Conservation (phyloP, 35 echinoderm and acorn worm genomes). For the Apostichopus japonicus region DNA sequence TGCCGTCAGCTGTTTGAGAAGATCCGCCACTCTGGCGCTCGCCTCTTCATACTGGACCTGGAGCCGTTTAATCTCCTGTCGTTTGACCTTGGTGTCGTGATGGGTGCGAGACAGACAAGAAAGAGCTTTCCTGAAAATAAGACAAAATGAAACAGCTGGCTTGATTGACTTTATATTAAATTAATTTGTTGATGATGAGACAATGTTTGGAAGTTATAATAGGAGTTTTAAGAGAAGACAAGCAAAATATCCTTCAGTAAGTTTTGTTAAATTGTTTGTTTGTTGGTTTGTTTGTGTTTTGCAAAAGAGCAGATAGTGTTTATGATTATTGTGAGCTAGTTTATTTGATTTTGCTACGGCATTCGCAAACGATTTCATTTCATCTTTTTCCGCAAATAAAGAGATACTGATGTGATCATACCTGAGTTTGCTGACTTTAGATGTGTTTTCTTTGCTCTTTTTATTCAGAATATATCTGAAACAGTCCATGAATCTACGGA, state of each 20-base stretch:
- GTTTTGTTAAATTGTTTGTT: too few species aligned
- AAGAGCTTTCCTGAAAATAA: conserved; percentile 76
- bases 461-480: conserved; percentile 88
- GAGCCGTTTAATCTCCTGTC: conserved; percentile 81
- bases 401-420: neutral
- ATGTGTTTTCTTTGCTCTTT: conserved; percentile 89
- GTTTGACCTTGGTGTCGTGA: conserved; percentile 83
- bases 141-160: neutral
- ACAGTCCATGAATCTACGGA: conserved; percentile 94
- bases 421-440: conserved; percentile 86
- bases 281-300: too few species aligned
- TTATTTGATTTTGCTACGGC: too few species aligned
- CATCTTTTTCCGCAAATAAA: too few species aligned
- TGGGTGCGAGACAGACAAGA: conserved; percentile 75
- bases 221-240: too few species aligned
- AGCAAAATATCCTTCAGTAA: too few species aligned
- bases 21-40: conserved; percentile 69
- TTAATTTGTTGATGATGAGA: too few species aligned
- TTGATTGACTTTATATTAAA: too few species aligned
- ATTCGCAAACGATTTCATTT: too few species aligned
- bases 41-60: conserved; percentile 86
- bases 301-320: too few species aligned
- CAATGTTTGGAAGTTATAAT: too few species aligned
- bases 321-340: too few species aligned
- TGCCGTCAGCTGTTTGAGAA: conserved; percentile 73